Conservation (phyloP, 2,113 vertebrate genomes). For the Corynorhinus townsendii region DNA sequence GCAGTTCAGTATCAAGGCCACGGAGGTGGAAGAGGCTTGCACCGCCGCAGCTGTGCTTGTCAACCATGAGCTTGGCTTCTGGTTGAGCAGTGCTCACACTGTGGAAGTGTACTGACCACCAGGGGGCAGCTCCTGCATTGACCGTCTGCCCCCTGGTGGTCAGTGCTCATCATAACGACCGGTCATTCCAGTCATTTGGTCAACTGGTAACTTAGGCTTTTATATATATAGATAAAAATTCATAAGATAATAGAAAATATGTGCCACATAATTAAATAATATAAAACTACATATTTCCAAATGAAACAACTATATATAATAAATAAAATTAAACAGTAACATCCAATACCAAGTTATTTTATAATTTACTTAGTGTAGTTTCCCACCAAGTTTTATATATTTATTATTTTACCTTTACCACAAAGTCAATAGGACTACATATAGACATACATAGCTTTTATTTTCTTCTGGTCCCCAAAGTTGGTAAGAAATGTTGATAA, state of each 20-base stretch:
- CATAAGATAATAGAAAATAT: background rate
- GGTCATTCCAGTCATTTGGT: too few species aligned
- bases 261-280: background rate
- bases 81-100: too few species aligned
- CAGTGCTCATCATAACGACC: too few species aligned
- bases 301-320: background rate
- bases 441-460: background rate
- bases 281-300: background rate
- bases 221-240: constrained; percentile 4
- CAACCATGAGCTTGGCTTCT: too few species aligned
- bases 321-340: constrained; percentile 17
- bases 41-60: too few species aligned
- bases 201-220: too few species aligned
- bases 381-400: background rate
- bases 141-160: too few species aligned
- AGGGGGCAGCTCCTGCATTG: too few species aligned
- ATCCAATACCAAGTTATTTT: background rate
- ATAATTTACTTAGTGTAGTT: background rate
- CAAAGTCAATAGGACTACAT: background rate
- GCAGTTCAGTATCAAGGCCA: too few species aligned
- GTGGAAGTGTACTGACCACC: too few species aligned
- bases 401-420: background rate
- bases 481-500: background rate
- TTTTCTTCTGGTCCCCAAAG: background rate
- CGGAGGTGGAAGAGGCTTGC: too few species aligned